phyloP scores from a whole-genome alignment of 2,113 vertebrate species.

The Passer montanus region DNA sequence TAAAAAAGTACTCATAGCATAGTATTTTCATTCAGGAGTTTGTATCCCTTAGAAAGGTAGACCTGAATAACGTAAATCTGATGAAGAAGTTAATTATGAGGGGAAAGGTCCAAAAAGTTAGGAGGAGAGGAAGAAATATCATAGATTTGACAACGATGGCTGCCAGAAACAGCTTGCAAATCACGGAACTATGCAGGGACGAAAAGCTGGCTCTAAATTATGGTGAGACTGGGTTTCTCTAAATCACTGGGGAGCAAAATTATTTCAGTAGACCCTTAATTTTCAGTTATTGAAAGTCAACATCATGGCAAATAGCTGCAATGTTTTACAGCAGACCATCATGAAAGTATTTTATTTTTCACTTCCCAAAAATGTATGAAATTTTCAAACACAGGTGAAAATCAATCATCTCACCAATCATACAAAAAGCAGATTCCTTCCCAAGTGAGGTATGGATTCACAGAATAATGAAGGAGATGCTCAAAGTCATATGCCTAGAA shows the following conservation, averaged over 20 bases:
- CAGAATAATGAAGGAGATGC: not conserved
- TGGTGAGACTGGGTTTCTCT: conserved; percentile 67
- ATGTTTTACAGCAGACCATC: conserved; percentile 60
- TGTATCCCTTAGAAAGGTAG: conserved; percentile 63
- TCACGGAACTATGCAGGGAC: conserved; percentile 60
- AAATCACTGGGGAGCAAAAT: conserved; percentile 73
- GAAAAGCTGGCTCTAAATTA: conserved; percentile 76
- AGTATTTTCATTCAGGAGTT: conserved; percentile 64
- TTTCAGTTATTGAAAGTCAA: conserved; percentile 73
- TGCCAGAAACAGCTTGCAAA: conserved; percentile 78
- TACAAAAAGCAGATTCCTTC: not conserved
- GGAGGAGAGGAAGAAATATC: conserved; percentile 67
- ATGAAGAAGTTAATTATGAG: conserved; percentile 71
- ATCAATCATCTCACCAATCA: conserved; percentile 29
- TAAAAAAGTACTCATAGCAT: not conserved
- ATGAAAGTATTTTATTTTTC: conserved; percentile 60
- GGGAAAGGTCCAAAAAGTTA: conserved; percentile 65
- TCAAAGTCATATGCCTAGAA: conserved; percentile 2
- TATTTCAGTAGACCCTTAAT: conserved; percentile 72
- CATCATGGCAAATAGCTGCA: conserved; percentile 53
- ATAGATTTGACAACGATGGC: conserved; percentile 57
- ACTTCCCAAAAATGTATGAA: conserved; percentile 57
- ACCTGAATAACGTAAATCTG: conserved; percentile 72
- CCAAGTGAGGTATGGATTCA: not conserved
- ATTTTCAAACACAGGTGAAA: conserved; percentile 43